These are phyloP conservation scores for Danio jaintianensis DNA, from an alignment of 2,797 vertebrate genomes.

Conservation along the genomic window DNA sequence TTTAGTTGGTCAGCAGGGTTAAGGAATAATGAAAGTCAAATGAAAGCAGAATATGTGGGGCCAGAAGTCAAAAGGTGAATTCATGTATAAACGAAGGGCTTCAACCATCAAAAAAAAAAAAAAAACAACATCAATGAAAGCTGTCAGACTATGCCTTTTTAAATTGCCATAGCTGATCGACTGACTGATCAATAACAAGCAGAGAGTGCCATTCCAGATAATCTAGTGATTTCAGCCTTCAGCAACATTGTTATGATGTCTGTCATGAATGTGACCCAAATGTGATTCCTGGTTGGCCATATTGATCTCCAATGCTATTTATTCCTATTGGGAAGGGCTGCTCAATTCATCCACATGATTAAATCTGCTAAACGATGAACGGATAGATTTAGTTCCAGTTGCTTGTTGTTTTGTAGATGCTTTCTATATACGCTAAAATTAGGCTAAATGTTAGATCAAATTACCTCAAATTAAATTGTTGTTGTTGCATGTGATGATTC, in stretches of 20 bases:
- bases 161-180: conserved; percentile 1
- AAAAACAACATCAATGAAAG: background rate
- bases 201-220: background rate
- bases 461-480: conserved; percentile 1
- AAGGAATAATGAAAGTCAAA: conserved; percentile 3
- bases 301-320: background rate
- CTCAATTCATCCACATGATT: background rate
- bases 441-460: conserved; percentile 9
- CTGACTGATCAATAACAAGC: conserved; percentile 28
- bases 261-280: conserved; percentile 32
- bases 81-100: background rate
- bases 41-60: background rate
- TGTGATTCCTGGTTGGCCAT: background rate
- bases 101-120: background rate
- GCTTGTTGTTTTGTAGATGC: background rate
- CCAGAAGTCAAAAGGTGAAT: background rate
- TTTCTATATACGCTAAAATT: background rate
- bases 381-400: background rate
- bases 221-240: background rate
- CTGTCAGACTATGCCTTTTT: background rate
- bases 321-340: background rate
- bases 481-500: conserved; percentile 24
- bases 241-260: conserved; percentile 27
- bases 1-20: background rate
- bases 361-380: background rate